Evolutionary conservation across 1,140 invertebrate genomes (phyloP), one percentile per base, ranked within the genome.

Genomic region (Drosophila kikkawai): DNA sequence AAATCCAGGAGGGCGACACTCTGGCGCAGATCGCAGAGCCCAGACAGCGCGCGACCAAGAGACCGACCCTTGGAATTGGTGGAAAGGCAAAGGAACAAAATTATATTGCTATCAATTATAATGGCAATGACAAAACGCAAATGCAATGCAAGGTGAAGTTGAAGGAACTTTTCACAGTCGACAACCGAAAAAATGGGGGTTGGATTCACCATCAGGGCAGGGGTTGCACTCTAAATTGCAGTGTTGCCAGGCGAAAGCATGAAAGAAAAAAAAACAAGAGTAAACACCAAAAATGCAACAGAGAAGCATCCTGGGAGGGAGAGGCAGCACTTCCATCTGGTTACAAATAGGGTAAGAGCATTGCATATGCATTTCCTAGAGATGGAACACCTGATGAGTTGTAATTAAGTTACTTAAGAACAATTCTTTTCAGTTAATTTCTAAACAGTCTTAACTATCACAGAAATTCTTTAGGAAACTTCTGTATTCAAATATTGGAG

Each of bases 91-190:
- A 69, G 69, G 79, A 63, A 75, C 82, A 53, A 90, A 90, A 90
- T 88, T 88, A 88, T 88, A 84, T 71, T 73, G 80, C 84, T 83
- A 88, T 88, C 84, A 88, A 88, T 88, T 88, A 88, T 90, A 88
- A 88, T 88, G 84, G 84, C 85, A 88, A 90, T 90, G 84, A 90
- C 84, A 90, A 88, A 88, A 83, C 67, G 77, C 84, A 90, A 88
- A 88, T 60, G 66, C 74, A 80, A 86, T 55, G 66, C 76, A 75
- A 88, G 85, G 80, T 81, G 74, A 90, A 90, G 85, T 81, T 84
- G 77, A 77, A 77, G 79, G 44, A 65, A 57, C 51, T 78, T 59
- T 69, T 57, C 55, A 51, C 67, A 60, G 66, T 37, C 53, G 19
- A 57, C 41, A 29, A 0, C 7, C 37, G 17, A 51, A 45, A 50